Conservation (phyloP, 2,113 vertebrate genomes). For the Pundamilia nyererei region DNA sequence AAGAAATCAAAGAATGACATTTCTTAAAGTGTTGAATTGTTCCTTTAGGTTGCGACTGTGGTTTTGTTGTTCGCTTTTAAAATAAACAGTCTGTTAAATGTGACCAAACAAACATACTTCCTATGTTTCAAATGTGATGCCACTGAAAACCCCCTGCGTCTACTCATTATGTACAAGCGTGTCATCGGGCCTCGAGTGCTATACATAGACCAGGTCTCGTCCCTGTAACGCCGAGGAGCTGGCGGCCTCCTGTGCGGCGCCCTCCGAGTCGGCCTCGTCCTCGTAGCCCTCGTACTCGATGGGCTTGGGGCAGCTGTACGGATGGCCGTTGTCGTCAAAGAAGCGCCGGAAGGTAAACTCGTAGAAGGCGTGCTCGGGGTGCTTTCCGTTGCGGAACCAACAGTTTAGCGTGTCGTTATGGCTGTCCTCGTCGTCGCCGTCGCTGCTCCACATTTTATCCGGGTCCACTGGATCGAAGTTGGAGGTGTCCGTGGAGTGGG, state of each 20-base stretch:
- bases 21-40: not conserved
- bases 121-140: constrained; percentile 1
- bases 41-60: not conserved
- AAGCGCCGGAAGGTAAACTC: constrained; percentile 98
- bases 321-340: constrained; percentile 97
- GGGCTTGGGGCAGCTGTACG: constrained; percentile 95
- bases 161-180: not conserved
- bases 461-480: constrained; percentile 98
- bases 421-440: constrained; percentile 79
- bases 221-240: constrained; percentile 64
- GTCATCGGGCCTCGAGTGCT: constrained; percentile 3
- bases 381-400: constrained; percentile 96
- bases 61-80: not conserved
- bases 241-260: constrained; percentile 55
- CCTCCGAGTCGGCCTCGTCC: constrained; percentile 70
- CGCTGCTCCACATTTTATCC: constrained; percentile 91
- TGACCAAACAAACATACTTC: not conserved
- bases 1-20: not conserved
- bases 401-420: constrained; percentile 86
- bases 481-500: constrained; percentile 92
- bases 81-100: not conserved
- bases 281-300: constrained; percentile 84
- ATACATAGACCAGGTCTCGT: constrained; percentile 91
- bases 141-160: not conserved
- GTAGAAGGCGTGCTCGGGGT: constrained; percentile 96